Base-by-base conservation (phyloP, 2,113 vertebrate genomes). In the Agelaius tricolor region DNA sequence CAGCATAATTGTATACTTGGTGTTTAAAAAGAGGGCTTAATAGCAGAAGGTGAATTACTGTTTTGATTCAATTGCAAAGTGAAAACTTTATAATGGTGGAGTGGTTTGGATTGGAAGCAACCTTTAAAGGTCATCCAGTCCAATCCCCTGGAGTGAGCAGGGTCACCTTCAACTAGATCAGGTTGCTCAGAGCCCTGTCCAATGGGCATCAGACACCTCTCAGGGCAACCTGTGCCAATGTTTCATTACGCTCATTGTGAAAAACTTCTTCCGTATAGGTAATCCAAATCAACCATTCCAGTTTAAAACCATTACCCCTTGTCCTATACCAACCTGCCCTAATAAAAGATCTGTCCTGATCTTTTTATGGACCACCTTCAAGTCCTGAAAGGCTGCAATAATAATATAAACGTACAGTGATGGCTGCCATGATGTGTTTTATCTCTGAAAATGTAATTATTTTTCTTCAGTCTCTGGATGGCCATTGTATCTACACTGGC, bases 401-500 rank as follows among this genome's bases (percentile, higher is more conserved):
- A 47, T 68, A 93, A 69, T 81, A 37, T 20, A 74, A 72, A 43
- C 23, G 67, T 90, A 30, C 0, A 87, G 33, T 62, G 3, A 13
- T 47, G 27, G 23, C 17, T 76, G n/a, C 12, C 27, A 14, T 5
- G 18, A 11, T 47, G 30, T 47, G 6, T 39, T 74, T 85, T 76
- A 3, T 80, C 10, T 94, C 65, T 82, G 51, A 81, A 90, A 80
- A 66, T 26, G 27, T 83, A 85, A 66, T 95, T 75, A 7, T 96
- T 85, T 95, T 72, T 86, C n/a, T 95, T 74, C 85, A 99, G 99
- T 63, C 85, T 97, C 94, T 99, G 93, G 97, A 99, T 97, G 98
- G 98, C 74, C 98, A 98, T 77, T 98, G 96, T 96, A 98, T 99
- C 94, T 99, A 98, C 83, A 92, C 86, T 92, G 96, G 94, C 7